phyloP scores from a whole-genome alignment of 1,140 invertebrate species.

The Hermatobates lingyangjiaoensis region DNA sequence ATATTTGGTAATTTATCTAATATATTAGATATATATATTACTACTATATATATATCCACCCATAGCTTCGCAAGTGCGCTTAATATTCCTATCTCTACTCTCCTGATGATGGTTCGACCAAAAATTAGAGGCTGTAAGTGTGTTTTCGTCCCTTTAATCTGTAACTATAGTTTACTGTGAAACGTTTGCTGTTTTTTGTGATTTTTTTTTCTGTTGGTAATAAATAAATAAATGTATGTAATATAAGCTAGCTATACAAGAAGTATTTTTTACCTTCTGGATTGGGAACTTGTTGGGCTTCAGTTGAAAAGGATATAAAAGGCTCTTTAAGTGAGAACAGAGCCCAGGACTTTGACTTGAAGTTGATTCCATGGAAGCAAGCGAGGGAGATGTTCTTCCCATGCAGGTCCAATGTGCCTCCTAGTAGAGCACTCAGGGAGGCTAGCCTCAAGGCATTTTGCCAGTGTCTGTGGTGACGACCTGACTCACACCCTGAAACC shows the following conservation, averaged over 20 bases:
- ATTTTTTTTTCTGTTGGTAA: background rate
- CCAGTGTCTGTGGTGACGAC: slow-evolving; percentile 86
- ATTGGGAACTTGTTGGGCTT: slow-evolving; percentile 66
- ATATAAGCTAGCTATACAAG: too few species aligned
- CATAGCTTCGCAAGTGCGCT: background rate
- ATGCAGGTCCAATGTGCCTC: slow-evolving; percentile 80
- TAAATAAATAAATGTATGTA: too few species aligned
- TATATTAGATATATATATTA: too few species aligned
- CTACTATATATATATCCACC: background rate
- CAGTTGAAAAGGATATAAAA: slow-evolving; percentile 84
- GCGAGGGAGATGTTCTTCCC: slow-evolving; percentile 83
- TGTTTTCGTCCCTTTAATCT: too few species aligned
- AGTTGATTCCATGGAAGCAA: slow-evolving; percentile 94
- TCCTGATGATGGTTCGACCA: too few species aligned
- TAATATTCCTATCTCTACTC: too few species aligned
- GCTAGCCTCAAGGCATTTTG: slow-evolving; percentile 61
- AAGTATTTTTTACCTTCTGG: slow-evolving; percentile 33
- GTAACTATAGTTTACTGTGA: too few species aligned
- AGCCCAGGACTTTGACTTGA: slow-evolving; percentile 92
- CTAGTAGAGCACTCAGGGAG: slow-evolving; percentile 66
- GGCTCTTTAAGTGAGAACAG: slow-evolving; percentile 87
- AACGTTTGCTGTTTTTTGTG: too few species aligned
- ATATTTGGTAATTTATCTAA: too few species aligned
- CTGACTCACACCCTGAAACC: too few species aligned
- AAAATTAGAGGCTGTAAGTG: too few species aligned